Evolutionary conservation across 2,888 invertebrate genomes (phyloP).

Genomic region (Lepas anatifera): DNA sequence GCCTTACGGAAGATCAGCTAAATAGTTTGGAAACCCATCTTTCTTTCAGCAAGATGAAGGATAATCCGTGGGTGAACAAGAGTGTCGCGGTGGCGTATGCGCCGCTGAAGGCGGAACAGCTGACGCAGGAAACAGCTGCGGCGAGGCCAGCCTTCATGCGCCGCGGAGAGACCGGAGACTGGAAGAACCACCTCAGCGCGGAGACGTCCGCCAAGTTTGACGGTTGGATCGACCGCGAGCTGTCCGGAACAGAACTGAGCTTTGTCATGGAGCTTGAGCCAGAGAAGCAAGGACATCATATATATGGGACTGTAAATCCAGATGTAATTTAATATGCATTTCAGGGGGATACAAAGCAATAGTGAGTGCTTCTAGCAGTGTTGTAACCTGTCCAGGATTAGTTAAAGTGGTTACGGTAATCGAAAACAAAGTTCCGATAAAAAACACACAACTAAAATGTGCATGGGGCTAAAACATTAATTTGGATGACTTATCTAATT

Average conservation of each 20-base stretch:
- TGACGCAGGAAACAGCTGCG: neutral
- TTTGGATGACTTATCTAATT: no score
- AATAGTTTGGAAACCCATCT: constrained; percentile 17
- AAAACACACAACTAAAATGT: no score
- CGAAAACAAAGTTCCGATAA: no score
- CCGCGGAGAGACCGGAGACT: neutral
- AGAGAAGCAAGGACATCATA: no score
- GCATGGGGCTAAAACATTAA: no score
- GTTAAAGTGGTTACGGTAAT: no score
- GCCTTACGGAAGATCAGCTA: constrained; percentile 16
- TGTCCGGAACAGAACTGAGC: neutral
- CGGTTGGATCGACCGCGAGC: neutral
- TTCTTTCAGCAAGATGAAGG: constrained; percentile 20
- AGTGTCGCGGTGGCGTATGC: neutral
- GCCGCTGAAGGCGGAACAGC: neutral
- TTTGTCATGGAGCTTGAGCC: no score
- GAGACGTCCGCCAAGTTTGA: neutral
- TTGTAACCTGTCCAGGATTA: no score
- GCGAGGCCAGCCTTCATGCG: neutral
- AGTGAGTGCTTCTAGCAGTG: no score
- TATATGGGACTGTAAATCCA: no score
- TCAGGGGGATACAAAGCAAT: no score
- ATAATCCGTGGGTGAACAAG: constrained; percentile 20
- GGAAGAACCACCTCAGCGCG: neutral
- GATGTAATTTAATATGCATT: no score